Conservation (phyloP, 2,888 invertebrate genomes). For the Ligdia adustata region DNA sequence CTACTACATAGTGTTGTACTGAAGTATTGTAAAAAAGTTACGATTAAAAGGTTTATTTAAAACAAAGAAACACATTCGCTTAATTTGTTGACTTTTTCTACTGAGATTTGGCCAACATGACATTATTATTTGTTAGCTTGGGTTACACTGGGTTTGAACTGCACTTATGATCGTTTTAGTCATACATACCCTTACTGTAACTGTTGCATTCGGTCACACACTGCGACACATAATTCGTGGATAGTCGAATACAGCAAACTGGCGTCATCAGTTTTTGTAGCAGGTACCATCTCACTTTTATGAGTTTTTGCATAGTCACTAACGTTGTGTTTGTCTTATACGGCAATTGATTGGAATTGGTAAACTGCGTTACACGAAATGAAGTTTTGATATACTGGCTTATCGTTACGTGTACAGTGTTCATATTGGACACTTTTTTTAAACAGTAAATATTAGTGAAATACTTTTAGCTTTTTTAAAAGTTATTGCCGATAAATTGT, state of each 20-base stretch:
- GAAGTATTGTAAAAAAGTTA: no score
- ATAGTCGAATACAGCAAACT: constrained; percentile 22
- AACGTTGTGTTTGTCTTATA: constrained; percentile 31
- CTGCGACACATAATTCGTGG: constrained; percentile 19
- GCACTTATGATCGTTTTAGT: no score
- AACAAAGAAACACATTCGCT: no score
- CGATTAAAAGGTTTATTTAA: no score
- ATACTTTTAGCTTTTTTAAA: not conserved
- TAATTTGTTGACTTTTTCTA: no score
- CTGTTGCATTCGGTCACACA: not conserved
- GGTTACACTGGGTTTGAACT: no score
- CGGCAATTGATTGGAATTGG: constrained; percentile 33
- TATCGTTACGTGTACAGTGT: constrained; percentile 7
- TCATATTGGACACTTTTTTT: not conserved
- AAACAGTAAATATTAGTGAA: not conserved
- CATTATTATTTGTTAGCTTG: no score
- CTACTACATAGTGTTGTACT: no score
- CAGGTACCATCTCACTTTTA: constrained; percentile 32
- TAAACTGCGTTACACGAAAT: constrained; percentile 26
- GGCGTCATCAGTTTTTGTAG: constrained; percentile 32
- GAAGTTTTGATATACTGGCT: constrained; percentile 20
- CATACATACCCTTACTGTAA: constrained; percentile 8
- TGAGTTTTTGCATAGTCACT: constrained; percentile 29
- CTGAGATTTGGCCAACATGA: no score
- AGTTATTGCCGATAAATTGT: no score